These are phyloP conservation scores for Gouania willdenowi DNA, from an alignment of 2,797 vertebrate species.

Conservation along the genomic window DNA sequence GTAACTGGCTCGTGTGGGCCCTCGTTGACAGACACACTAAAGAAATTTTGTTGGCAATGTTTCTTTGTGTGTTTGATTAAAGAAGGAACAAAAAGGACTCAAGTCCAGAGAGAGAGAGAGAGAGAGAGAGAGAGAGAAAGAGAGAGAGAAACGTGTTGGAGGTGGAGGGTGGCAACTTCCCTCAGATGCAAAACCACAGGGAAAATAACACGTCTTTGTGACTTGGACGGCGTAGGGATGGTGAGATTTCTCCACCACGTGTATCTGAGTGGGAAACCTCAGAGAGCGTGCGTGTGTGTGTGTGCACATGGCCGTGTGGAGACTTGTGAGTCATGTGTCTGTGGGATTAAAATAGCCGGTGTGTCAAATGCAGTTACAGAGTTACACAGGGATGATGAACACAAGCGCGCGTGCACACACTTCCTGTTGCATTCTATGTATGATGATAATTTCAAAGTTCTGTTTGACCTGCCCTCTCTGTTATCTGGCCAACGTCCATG, in stretches of 20 bases:
- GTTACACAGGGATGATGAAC: slow-evolving; percentile 43
- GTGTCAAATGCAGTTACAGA: slow-evolving; percentile 44
- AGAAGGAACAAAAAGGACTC: slow-evolving; percentile 1
- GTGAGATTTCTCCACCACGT: slow-evolving; percentile 4
- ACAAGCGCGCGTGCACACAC: too few relatives aligned
- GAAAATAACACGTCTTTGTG: slow-evolving; percentile 4
- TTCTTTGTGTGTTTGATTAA: slow-evolving; percentile 17
- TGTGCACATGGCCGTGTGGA: slow-evolving; percentile 7
- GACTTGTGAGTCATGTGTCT: slow-evolving; percentile 43
- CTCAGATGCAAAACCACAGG: slow-evolving; percentile 62
- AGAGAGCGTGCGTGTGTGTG: slow-evolving; percentile 6
- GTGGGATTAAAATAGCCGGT: slow-evolving; percentile 53
- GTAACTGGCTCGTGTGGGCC: slow-evolving; percentile 66
- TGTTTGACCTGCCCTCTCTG: slow-evolving; percentile 29
- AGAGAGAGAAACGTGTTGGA: slow-evolving; percentile 1
- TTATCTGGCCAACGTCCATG: slow-evolving; percentile 37
- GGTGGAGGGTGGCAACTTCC: slow-evolving; percentile 16
- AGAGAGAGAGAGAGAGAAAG: slow-evolving; percentile 3
- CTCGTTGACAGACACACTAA: slow-evolving; percentile 66
- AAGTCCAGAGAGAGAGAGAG: too few relatives aligned
- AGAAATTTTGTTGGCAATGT: slow-evolving; percentile 50
- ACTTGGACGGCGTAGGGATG: neutral
- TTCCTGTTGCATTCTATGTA: neutral
- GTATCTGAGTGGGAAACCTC: slow-evolving; percentile 32
- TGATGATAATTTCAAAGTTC: slow-evolving; percentile 40